These are phyloP conservation scores for Ciona savignyi DNA, from an alignment of 23 tunicate genomes.

Conservation along the genomic window DNA sequence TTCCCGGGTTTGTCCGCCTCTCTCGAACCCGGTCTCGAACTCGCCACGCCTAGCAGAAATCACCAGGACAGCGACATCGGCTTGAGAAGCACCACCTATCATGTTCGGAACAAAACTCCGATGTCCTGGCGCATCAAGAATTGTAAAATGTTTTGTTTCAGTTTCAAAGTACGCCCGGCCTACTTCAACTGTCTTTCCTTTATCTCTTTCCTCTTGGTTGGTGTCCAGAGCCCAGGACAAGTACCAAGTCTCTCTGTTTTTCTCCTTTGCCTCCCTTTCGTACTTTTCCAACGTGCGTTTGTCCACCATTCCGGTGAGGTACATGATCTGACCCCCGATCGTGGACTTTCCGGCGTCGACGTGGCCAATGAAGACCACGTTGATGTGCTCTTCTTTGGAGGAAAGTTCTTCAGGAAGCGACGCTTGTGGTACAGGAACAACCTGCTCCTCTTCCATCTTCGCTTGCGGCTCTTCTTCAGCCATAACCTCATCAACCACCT, in stretches of 20 bases:
- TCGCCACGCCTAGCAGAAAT: slow-evolving; percentile 96
- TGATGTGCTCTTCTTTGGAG: slow-evolving; percentile 54
- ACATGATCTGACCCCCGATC: slow-evolving; percentile 95
- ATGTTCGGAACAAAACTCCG: slow-evolving; percentile 98
- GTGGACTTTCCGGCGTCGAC: slow-evolving; percentile 99
- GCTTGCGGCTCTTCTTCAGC: slow-evolving; percentile 13
- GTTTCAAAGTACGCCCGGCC: slow-evolving; percentile 97
- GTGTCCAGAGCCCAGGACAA: slow-evolving; percentile 98
- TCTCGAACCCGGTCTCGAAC: slow-evolving; percentile 98
- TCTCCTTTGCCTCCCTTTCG: slow-evolving; percentile 96
- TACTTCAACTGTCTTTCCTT: slow-evolving; percentile 97
- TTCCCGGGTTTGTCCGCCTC: slow-evolving; percentile 98
- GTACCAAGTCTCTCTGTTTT: slow-evolving; percentile 98
- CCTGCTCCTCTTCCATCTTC: background rate
- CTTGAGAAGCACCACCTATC: slow-evolving; percentile 99
- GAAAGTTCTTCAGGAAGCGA: slow-evolving; percentile 7
- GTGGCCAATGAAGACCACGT: slow-evolving; percentile 96
- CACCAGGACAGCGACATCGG: slow-evolving; percentile 95
- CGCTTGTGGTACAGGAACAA: background rate
- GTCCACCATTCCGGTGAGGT: slow-evolving; percentile 97
- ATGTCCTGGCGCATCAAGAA: slow-evolving; percentile 99
- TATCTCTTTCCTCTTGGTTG: slow-evolving; percentile 97
- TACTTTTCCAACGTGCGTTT: slow-evolving; percentile 95
- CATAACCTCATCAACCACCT: slow-evolving; percentile 12
- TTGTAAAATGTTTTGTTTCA: slow-evolving; percentile 95